These are phyloP conservation scores for Ditylenchus weischeri DNA, from an alignment of 2,888 invertebrate species.

Conservation along the genomic window DNA sequence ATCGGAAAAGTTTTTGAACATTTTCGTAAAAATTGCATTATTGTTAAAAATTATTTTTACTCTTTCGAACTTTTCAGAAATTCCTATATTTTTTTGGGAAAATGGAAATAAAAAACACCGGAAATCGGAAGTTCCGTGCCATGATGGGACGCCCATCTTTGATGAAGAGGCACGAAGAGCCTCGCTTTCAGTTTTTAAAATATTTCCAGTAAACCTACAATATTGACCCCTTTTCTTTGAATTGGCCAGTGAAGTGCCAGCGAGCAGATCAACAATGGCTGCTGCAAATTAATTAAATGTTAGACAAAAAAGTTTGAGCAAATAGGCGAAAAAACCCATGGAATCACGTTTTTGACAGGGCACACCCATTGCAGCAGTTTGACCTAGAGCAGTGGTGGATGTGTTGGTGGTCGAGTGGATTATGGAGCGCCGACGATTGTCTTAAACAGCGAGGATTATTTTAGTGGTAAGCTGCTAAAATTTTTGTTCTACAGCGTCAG, in stretches of 20 bases:
- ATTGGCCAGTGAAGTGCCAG: conserved; percentile 37
- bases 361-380: conserved; percentile 14
- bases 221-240: conserved; percentile 17
- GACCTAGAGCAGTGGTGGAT: not conserved
- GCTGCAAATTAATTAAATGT: conserved; percentile 5
- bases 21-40: no score
- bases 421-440: conserved; percentile 7
- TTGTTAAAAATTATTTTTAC: no score
- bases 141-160: no score
- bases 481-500: no score
- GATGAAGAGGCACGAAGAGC: no score
- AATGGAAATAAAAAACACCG: no score
- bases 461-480: no score
- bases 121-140: no score
- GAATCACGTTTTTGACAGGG: conserved; percentile 22
- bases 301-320: not conserved
- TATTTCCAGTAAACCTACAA: not conserved
- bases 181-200: no score
- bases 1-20: no score
- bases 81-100: no score
- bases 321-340: conserved; percentile 19
- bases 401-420: conserved; percentile 2
- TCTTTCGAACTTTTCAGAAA: no score
- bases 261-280: conserved; percentile 33
- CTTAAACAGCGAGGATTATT: not conserved